These are phyloP conservation scores for Hydriomena furcata DNA, from an alignment of 2,888 invertebrate genomes.

Conservation along the genomic window DNA sequence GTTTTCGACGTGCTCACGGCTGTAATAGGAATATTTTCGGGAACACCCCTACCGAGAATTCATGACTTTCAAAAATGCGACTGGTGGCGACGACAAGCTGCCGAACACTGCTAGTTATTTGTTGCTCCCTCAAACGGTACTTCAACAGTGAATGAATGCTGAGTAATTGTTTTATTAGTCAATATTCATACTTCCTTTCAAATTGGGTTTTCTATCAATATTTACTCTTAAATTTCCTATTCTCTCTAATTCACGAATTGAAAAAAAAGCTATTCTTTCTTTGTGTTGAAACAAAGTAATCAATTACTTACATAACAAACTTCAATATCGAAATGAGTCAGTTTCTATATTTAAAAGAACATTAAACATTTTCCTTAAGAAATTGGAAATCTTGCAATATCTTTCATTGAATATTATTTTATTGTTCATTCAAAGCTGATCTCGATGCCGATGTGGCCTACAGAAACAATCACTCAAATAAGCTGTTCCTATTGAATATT, in stretches of 20 bases:
- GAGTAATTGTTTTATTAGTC: slow-evolving; percentile 17
- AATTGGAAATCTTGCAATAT: slow-evolving; percentile 62
- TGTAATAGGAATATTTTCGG: slow-evolving; percentile 75
- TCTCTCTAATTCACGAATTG: not conserved
- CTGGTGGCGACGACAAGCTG: slow-evolving; percentile 51
- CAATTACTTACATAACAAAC: slow-evolving; percentile 1
- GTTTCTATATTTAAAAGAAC: slow-evolving; percentile 58
- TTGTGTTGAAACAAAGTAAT: not conserved
- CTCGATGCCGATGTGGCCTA: slow-evolving; percentile 55
- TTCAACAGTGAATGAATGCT: slow-evolving; percentile 28
- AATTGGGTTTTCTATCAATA: not conserved
- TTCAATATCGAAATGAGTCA: slow-evolving; percentile 32
- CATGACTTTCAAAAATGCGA: slow-evolving; percentile 68
- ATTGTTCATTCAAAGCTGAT: slow-evolving; percentile 61
- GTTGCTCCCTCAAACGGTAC: slow-evolving; percentile 28
- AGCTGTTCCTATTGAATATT: slow-evolving; percentile 82
- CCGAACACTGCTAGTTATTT: slow-evolving; percentile 45
- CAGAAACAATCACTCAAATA: slow-evolving; percentile 81
- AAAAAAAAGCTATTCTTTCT: not conserved
- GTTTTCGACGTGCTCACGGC: slow-evolving; percentile 70
- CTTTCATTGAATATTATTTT: slow-evolving; percentile 65
- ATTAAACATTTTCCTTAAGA: slow-evolving; percentile 61
- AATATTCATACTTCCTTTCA: not conserved
- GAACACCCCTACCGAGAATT: slow-evolving; percentile 61
- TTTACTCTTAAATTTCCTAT: not conserved